Evolutionary conservation across 2,888 invertebrate genomes (phyloP), one percentile per base, ranked within the genome.

Genomic region (Entomobrya multifasciata): DNA sequence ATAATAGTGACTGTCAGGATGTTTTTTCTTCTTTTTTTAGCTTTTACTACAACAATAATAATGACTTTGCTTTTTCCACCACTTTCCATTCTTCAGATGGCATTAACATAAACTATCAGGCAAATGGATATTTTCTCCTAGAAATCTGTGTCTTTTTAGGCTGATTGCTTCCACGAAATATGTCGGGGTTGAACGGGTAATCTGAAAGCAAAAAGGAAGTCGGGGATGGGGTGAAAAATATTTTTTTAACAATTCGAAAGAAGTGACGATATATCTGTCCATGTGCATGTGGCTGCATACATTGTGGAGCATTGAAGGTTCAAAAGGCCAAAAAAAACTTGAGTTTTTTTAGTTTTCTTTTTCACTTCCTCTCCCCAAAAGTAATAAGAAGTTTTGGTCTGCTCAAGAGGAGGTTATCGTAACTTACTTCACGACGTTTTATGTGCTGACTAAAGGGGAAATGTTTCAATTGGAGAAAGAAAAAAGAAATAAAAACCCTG

Each of bases 41-140:
- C 27, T 77, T 27, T 49, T 30, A 83, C 60, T 47, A 83, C 76
- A 60, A 76, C 74, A 83, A 74, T 82, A 76, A 62, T 78, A 83
- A 76, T 78, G 83, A 65, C 76, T 57, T 76, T 47, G 65, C 83
- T 76, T 76, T 74, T 74, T 74, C 74, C 72, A 44, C 47, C 49
- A 52, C 70, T 77, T 78, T 36, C 65, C 30, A 78, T 84, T 84
- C 57, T 77, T 77, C 62, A 84, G 60, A 77, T 84, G 77, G 47
- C 70, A 84, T 84, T 84, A 84, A 77, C 84, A 84, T 84, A 84
- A 84, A 78, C 77, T 77, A 77, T 84, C 84, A 84, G 57, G 47
- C 30, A 84, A 84, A 84, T 84, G 77, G 77, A 84, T 65, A 70
- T 77, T 84, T 84, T 84, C 77, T 70, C 77, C 67, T 11, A 78